Percentiles rank a stretch among this genome's conserved stretches.
These are phyloP conservation scores for Xenentodon cancila DNA, from an alignment of 2,797 vertebrate species.

Conservation along the genomic window DNA sequence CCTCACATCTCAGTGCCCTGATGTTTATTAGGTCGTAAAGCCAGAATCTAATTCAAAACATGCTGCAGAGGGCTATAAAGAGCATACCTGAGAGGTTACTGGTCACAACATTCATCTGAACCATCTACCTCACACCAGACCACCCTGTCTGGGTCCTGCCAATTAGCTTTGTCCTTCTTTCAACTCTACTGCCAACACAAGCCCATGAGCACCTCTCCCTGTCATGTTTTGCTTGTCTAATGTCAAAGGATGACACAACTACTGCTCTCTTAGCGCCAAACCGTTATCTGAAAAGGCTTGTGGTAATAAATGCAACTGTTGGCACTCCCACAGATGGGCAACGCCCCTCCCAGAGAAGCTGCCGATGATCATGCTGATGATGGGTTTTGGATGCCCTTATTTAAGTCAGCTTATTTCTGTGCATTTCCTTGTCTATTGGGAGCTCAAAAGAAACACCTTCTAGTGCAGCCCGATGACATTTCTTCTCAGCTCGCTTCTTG, in stretches of 20 bases:
- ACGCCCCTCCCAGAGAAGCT: too few relatives aligned
- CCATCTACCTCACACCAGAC: neutral
- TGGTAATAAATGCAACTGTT: slow-evolving; percentile 38
- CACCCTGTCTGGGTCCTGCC: neutral
- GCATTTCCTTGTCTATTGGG: too few relatives aligned
- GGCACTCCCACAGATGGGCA: neutral
- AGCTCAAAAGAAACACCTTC: too few relatives aligned
- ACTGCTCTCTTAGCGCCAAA: slow-evolving; percentile 11
- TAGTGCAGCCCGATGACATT: too few relatives aligned
- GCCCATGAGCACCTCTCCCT: slow-evolving; percentile 9
- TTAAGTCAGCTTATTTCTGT: too few relatives aligned
- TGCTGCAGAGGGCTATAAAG: slow-evolving; percentile 15
- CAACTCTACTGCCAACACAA: slow-evolving; percentile 15
- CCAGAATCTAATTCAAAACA: slow-evolving; percentile 48
- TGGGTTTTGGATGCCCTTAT: slow-evolving; percentile 10
- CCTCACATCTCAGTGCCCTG: too few relatives aligned
- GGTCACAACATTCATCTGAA: too few relatives aligned
- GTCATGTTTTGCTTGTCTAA: slow-evolving; percentile 45
- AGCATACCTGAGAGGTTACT: slow-evolving; percentile 22
- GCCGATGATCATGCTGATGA: neutral
- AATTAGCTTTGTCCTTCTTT: neutral
- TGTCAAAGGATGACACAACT: slow-evolving; percentile 17
- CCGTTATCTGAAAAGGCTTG: slow-evolving; percentile 37
- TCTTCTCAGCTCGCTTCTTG: slow-evolving; percentile 21
- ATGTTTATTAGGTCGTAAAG: slow-evolving; percentile 3